Evolutionary conservation across 2,888 invertebrate genomes (phyloP).

Genomic region (Thecocarcelia acutangulata): DNA sequence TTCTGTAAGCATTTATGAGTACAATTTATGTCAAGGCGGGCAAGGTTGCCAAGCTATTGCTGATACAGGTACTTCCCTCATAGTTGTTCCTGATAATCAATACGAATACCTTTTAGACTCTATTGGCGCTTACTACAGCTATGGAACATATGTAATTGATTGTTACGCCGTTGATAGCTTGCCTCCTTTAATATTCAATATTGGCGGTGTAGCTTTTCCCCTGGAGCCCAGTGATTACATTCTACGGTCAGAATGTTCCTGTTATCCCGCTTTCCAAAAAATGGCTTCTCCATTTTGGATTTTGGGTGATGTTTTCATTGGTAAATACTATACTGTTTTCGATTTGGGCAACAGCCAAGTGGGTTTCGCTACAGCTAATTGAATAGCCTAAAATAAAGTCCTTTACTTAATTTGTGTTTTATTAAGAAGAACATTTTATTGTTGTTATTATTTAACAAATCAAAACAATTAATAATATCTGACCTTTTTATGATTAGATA

Average conservation of each 20-base stretch:
- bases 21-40: constrained; percentile 84
- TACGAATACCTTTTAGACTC: constrained; percentile 88
- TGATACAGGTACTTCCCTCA: constrained; percentile 96
- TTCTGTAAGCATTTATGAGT: constrained; percentile 83
- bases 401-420: too few relatives aligned
- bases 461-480: too few relatives aligned
- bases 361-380: constrained; percentile 86
- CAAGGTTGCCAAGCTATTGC: constrained; percentile 94
- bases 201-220: constrained; percentile 88
- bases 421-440: too few relatives aligned
- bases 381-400: too few relatives aligned
- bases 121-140: constrained; percentile 85
- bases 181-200: constrained; percentile 88
- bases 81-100: constrained; percentile 93
- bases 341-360: constrained; percentile 92
- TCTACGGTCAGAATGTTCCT: constrained; percentile 82
- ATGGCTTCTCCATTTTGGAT: constrained; percentile 90
- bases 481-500: too few relatives aligned
- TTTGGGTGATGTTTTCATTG: constrained; percentile 97
- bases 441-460: too few relatives aligned
- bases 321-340: constrained; percentile 96
- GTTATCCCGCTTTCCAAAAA: constrained; percentile 95
- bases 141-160: constrained; percentile 83
- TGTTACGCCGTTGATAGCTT: constrained; percentile 89
- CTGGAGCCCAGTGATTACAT: constrained; percentile 92